A percentile compares a stretch with the other conserved stretches of the same genome.
These are phyloP conservation scores for Synanceia verrucosa DNA, from an alignment of 2,797 vertebrate species.

Conservation along the genomic window DNA sequence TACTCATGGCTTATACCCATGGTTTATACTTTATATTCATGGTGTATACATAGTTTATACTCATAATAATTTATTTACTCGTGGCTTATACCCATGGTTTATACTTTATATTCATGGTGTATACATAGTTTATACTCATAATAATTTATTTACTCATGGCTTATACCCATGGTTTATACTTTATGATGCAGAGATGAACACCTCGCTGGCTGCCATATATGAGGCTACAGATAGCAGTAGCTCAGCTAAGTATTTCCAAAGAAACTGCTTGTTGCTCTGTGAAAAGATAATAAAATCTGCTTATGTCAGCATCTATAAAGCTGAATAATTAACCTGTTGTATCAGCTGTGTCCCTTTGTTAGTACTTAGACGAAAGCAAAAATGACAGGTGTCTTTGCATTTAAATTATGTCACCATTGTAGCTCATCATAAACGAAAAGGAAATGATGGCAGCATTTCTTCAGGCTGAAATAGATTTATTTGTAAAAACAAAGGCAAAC, in stretches of 20 bases:
- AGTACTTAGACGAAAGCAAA: not conserved
- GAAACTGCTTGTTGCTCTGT: too few relatives aligned
- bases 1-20: too few relatives aligned
- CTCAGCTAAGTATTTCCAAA: too few relatives aligned
- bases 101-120: too few relatives aligned
- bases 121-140: too few relatives aligned
- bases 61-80: too few relatives aligned
- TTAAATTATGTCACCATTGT: too few relatives aligned
- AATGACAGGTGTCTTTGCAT: not conserved
- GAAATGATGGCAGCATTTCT: not conserved
- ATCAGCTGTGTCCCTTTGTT: not conserved
- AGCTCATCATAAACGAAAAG: not conserved
- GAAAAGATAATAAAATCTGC: not conserved
- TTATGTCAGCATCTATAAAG: not conserved
- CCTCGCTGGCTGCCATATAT: not conserved
- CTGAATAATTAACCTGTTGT: not conserved
- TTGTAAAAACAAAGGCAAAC: not conserved
- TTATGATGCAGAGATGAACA: not conserved
- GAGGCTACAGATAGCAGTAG: not conserved
- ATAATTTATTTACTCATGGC: too few relatives aligned
- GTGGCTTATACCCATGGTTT: too few relatives aligned
- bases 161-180: too few relatives aligned
- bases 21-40: too few relatives aligned
- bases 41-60: too few relatives aligned
- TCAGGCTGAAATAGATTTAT: not conserved